Percentiles rank a stretch among this genome's conserved stretches.
phyloP scores from a whole-genome alignment of 2,888 invertebrate species.

The Cataglyphis cursor region DNA sequence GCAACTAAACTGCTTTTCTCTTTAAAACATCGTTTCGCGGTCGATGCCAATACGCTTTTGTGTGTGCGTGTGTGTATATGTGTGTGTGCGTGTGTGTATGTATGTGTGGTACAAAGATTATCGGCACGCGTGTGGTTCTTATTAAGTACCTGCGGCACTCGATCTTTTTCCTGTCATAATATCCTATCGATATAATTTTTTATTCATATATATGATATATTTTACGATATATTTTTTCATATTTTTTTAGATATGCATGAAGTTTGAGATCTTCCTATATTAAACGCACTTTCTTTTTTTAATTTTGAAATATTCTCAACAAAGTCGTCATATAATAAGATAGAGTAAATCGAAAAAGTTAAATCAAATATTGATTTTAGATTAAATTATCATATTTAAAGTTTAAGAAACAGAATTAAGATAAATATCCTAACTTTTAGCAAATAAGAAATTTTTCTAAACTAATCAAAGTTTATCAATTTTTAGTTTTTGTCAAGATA shows the following conservation, averaged over 20 bases:
- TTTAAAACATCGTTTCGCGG: slow-evolving; percentile 11
- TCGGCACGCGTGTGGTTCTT: slow-evolving; percentile 22
- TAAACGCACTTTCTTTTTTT: neutral
- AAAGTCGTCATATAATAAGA: neutral
- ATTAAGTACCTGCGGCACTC: neutral
- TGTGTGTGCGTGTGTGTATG: neutral
- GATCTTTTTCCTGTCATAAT: neutral
- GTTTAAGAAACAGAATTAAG: slow-evolving; percentile 1
- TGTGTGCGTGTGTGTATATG: neutral
- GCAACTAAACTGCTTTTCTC: neutral
- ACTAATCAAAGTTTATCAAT: neutral
- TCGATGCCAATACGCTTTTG: slow-evolving; percentile 37
- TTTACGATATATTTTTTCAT: neutral
- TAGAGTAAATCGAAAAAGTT: slow-evolving; percentile 1
- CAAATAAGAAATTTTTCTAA: neutral
- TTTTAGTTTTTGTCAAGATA: neutral
- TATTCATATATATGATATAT: neutral
- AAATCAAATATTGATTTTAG: slow-evolving; percentile 28
- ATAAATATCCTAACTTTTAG: neutral
- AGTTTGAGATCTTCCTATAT: neutral
- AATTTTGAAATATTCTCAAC: neutral
- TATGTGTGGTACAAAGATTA: neutral
- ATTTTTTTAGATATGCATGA: neutral
- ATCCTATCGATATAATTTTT: neutral
- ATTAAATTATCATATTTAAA: slow-evolving; percentile 3